Evolutionary conservation across 2,888 invertebrate genomes (phyloP), one percentile per base, ranked within the genome.

Genomic region (Drosophila putrida): DNA sequence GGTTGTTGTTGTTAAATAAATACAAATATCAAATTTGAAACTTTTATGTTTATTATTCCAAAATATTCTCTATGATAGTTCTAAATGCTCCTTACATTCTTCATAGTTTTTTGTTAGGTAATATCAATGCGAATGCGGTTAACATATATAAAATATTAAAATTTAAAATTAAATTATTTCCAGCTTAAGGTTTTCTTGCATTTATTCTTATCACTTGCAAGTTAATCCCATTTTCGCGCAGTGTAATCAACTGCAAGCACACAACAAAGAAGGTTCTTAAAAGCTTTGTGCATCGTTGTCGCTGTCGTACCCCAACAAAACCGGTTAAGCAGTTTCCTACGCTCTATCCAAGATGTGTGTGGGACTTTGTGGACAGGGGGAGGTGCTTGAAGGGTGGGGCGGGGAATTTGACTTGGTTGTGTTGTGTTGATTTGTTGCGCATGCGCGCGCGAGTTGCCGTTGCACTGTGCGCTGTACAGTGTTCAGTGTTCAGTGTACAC

Each of bases 251-350:
- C 65, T 63, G 69, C 69, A 72, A 79, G 88, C 65, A 69, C 20
- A 75, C 80, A 75, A 82, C 86, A 83, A 83, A 88, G 80, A 83
- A 88, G 80, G 88, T 83, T 83, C 88, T 83, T 75, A 88, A 83
- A 86, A 83, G 83, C 88, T 83, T 88, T 82, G 78, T 88, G 75
- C 75, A 75, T 71, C 75, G 77, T 69, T 80, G 74, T 72, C 64
- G 71, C 51, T 58, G 64, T 71, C 50, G 68, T 83, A 71, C 64
- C 39, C 53, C 60, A 73, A 63, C 53, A 70, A 68, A 83, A 88
- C 83, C 86, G 83, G 88, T 83, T 85, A 41, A 46, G 50, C 71
- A 59, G 82, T 82, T 82, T 70, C 86, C 73, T 75, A 78, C 68
- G 69, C 70, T 66, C 55, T 62, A 59, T 51, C 60, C 78, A 47